These are phyloP conservation scores for Dryomyza anilis DNA, from an alignment of 2,888 invertebrate genomes.

Conservation along the genomic window DNA sequence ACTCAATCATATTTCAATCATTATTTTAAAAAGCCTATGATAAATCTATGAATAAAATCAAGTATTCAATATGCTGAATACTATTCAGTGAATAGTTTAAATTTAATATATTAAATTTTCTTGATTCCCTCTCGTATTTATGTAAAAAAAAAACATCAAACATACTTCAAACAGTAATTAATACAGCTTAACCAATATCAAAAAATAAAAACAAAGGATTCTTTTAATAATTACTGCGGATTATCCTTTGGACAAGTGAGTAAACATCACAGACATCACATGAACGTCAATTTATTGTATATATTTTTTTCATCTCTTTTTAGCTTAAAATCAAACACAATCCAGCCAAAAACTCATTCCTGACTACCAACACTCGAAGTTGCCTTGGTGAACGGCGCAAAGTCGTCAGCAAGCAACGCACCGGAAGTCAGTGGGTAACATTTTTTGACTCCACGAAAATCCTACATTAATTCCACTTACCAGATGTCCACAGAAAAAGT, in stretches of 20 bases:
- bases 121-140: no score
- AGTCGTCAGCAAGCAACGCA: not conserved
- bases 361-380: not conserved
- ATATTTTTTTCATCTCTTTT: conserved; percentile 8
- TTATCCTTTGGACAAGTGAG: conserved; percentile 50
- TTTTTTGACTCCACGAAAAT: conserved; percentile 3
- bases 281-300: conserved; percentile 1
- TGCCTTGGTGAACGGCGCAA: not conserved
- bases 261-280: conserved; percentile 42
- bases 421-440: not conserved
- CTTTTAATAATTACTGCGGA: conserved; percentile 50
- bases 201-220: not conserved
- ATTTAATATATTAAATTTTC: no score
- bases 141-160: no score
- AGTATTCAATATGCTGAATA: no score
- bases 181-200: no score
- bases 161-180: not conserved
- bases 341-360: conserved; percentile 27
- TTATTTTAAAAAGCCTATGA: no score
- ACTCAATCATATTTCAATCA: no score
- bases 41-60: no score
- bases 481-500: conserved; percentile 52
- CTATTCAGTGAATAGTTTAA: no score
- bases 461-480: conserved; percentile 53
- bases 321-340: conserved; percentile 39